Percentiles rank a stretch among this genome's conserved stretches.
phyloP scores from a whole-genome alignment of 2,797 vertebrate genomes.

The Muscicapa comitata region DNA sequence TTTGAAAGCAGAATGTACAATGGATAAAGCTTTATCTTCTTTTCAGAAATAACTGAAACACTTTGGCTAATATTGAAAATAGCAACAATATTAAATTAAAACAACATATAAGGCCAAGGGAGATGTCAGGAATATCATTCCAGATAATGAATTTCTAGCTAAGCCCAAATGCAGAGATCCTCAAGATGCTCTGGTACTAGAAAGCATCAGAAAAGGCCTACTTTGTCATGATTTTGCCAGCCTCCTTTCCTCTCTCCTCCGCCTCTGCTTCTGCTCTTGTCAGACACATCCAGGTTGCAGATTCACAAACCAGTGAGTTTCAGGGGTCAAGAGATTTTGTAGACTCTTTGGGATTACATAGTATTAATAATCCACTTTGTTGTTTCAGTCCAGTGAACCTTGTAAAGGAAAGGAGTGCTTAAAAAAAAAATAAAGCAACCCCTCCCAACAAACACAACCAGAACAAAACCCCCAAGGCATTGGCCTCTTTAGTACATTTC shows the following conservation, averaged over 20 bases:
- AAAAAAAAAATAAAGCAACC: background rate
- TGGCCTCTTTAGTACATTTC: background rate
- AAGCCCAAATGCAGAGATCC: background rate
- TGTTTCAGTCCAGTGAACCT: background rate
- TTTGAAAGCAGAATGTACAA: background rate
- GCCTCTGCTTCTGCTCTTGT: background rate
- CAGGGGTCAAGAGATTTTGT: background rate
- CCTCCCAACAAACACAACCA: background rate
- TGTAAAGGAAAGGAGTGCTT: background rate
- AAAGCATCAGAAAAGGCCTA: background rate
- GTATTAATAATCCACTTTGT: background rate
- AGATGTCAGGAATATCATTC: background rate
- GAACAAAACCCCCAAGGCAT: rapidly evolving
- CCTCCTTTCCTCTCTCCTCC: background rate
- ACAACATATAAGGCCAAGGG: background rate
- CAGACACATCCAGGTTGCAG: background rate
- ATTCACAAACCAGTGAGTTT: background rate
- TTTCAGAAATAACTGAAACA: background rate
- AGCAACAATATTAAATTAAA: background rate
- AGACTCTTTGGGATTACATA: background rate
- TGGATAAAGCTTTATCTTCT: background rate
- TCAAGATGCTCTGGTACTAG: background rate
- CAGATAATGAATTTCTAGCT: background rate
- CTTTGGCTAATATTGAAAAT: background rate
- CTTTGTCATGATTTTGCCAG: background rate